These are phyloP conservation scores for Phocoena phocoena DNA, from an alignment of 2,113 vertebrate genomes.

Conservation along the genomic window DNA sequence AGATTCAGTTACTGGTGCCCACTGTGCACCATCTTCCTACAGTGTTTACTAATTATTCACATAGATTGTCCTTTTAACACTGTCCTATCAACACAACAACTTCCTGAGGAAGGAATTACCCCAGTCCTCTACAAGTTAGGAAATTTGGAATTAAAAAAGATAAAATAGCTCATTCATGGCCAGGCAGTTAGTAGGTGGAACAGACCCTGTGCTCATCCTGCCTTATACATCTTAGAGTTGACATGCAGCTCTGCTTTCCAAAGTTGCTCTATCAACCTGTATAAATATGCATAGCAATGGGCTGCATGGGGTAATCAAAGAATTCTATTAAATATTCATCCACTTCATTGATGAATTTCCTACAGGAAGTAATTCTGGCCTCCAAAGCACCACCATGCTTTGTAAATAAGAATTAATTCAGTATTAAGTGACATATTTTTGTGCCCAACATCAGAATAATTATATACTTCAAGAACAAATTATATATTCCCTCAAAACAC, in stretches of 20 bases:
- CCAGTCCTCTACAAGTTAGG: not conserved
- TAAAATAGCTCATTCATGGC: not conserved
- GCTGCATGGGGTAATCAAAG: not conserved
- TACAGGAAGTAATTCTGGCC: not conserved
- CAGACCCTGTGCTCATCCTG: not conserved
- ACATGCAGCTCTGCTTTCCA: not conserved
- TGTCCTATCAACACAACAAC: no score
- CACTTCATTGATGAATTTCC: not conserved
- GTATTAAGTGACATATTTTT: not conserved
- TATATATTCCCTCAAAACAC: not conserved
- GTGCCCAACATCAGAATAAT: not conserved
- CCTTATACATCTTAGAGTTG: not conserved
- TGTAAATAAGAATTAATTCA: not conserved
- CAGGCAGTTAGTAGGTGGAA: not conserved
- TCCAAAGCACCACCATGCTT: not conserved
- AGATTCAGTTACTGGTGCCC: not conserved
- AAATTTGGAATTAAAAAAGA: not conserved
- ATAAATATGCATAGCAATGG: rapidly evolving
- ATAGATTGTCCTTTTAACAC: not conserved
- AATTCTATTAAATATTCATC: not conserved
- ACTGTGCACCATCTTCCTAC: no score
- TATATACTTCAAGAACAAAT: not conserved
- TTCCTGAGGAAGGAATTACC: not conserved
- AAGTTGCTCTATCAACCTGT: not conserved
- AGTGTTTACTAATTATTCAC: not conserved